Base-by-base conservation (phyloP, 92 coral and sea anemone species). In the Palythoa grandis region DNA sequence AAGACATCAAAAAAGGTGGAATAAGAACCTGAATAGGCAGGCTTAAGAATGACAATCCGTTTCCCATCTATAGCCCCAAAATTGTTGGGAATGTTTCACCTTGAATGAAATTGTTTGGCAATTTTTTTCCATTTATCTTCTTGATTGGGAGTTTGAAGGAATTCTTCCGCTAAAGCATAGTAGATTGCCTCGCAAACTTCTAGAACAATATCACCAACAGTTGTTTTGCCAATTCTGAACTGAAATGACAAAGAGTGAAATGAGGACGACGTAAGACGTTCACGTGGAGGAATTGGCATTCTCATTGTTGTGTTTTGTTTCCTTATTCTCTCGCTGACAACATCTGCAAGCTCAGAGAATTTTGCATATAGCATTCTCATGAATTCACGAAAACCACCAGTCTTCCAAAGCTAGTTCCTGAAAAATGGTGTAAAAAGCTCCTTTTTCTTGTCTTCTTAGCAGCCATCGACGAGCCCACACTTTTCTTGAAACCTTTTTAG, bases 31-130 rank as follows among this genome's bases (percentile, higher is more conserved):
- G n/a, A n/a, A 78, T 63, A 16, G 39, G 93, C 72, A 14, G 93
- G 91, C 61, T 88, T 91, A 53, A 82, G 93, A 35, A 91, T 67
- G 13, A 91, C 58, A 53, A 53, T 4, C 58, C 58, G 58, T 53
- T 53, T 53, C 58, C 58, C 58, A 53, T 53, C 58, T 53, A 53
- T 53, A 53, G 58, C 70, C 17, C 91, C 91, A 20, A 91, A 83
- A 54, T 84, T 91, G 40, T 91, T 91, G 3, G 91, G 89, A 54
- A 91, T 88, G 69, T 91, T 88, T 91, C 93, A 88, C 74, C 78
- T 88, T 10, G 90, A 82, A 7, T 25, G 74, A 83, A 87, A 90
- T 73, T 56, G 74, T 19, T 58, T 65, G 29, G 88, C 93, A 87
- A 82, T 90, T 76, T 90, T 84, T 11, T 76, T 48, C 82, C 93